A percentile compares a stretch with the other conserved stretches of the same genome.
These are phyloP conservation scores for Calyptommatus sinebrachiatus DNA, from an alignment of 2,113 vertebrate species.

Conservation along the genomic window DNA sequence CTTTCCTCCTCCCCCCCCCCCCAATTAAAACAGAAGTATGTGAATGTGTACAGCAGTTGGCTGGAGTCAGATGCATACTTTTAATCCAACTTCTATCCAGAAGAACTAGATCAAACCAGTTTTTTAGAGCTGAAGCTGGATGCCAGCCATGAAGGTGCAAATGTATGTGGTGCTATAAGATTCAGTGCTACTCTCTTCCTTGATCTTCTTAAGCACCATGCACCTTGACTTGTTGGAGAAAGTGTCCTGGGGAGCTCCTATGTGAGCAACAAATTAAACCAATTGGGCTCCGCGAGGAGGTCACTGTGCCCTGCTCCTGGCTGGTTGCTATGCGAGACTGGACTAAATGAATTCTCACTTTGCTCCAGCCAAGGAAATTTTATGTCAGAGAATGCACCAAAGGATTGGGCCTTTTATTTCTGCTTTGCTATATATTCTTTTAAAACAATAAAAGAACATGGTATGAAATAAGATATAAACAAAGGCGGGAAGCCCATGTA, in stretches of 20 bases:
- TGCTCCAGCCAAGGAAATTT: not conserved
- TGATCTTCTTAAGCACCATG: not conserved
- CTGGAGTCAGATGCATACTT: too few relatives aligned
- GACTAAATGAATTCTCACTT: not conserved
- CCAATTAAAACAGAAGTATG: too few relatives aligned
- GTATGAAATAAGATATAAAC: not conserved
- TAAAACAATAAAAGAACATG: constrained; percentile 41
- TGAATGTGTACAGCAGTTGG: too few relatives aligned
- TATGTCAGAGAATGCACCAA: constrained; percentile 38
- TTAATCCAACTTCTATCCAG: too few relatives aligned
- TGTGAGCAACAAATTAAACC: not conserved
- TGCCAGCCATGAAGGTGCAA: not conserved
- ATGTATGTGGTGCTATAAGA: not conserved
- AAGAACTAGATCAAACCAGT: too few relatives aligned
- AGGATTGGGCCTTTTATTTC: constrained; percentile 61
- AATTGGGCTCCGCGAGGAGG: not conserved
- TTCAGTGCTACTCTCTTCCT: too few relatives aligned
- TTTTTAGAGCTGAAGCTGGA: too few relatives aligned
- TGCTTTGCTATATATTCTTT: constrained; percentile 61
- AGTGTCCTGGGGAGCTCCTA: not conserved
- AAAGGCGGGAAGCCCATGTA: constrained; percentile 15
- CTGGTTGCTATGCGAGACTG: not conserved
- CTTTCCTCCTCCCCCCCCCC: too few relatives aligned
- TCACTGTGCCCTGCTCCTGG: not conserved
- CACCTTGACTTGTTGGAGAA: not conserved